Conservation (phyloP, 37 sponge, comb jelly and placozoan genomes). For the Axinella damicornis region DNA sequence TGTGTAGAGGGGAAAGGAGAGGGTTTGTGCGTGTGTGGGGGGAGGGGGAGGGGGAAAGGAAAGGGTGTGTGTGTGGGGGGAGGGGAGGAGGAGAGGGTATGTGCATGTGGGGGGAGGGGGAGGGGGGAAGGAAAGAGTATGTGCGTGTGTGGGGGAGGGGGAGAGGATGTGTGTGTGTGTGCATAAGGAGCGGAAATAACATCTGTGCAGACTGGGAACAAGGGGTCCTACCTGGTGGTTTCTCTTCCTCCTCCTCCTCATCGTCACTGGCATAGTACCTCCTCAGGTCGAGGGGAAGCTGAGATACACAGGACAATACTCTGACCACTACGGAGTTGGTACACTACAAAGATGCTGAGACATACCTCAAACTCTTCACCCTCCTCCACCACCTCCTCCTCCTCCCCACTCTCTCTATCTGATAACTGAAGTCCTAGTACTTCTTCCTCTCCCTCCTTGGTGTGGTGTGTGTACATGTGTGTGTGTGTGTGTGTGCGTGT, state of each 20-base stretch:
- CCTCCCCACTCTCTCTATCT: constrained; percentile 10
- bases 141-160: too few relatives aligned
- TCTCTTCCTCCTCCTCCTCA: neutral
- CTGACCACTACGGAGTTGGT: too few relatives aligned
- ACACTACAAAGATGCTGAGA: too few relatives aligned
- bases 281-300: neutral
- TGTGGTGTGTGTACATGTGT: neutral
- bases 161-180: neutral
- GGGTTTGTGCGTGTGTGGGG: too few relatives aligned
- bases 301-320: too few relatives aligned
- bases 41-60: too few relatives aligned
- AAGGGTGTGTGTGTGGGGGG: too few relatives aligned
- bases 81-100: too few relatives aligned
- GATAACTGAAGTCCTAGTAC: constrained; percentile 37
- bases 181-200: neutral
- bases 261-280: constrained; percentile 40
- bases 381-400: constrained; percentile 19
- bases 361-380: neutral
- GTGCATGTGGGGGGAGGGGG: too few relatives aligned
- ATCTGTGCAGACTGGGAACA: neutral
- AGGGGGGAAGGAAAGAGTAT: too few relatives aligned
- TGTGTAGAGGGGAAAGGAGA: too few relatives aligned
- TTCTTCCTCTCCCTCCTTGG: constrained; percentile 37
- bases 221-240: neutral
- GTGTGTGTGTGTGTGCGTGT: too few relatives aligned